Conservation (phyloP, 92 coral and sea anemone genomes). For the Actinernus sp. region DNA sequence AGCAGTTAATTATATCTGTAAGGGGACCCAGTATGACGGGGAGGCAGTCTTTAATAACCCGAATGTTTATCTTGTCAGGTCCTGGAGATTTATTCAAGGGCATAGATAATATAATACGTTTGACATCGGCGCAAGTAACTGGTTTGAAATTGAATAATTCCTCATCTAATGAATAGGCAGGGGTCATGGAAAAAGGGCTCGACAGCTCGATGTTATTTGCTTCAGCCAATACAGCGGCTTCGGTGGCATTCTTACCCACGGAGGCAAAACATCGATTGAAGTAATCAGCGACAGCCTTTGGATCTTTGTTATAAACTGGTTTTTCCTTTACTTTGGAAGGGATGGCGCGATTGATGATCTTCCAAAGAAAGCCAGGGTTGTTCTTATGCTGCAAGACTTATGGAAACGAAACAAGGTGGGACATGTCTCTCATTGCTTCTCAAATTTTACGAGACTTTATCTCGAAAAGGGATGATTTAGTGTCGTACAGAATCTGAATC, state of each 20-base stretch:
- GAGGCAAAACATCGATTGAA: slow-evolving; percentile 15
- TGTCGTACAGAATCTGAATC: too few relatives aligned
- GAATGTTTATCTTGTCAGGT: too few relatives aligned
- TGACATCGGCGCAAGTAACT: neutral
- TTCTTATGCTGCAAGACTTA: slow-evolving; percentile 14
- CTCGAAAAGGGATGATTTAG: too few relatives aligned
- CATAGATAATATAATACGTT: slow-evolving; percentile 28
- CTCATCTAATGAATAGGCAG: neutral
- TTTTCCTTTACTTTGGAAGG: slow-evolving; percentile 10
- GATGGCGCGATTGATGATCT: slow-evolving; percentile 12
- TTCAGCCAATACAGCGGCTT: neutral
- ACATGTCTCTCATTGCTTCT: too few relatives aligned
- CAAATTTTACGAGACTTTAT: too few relatives aligned
- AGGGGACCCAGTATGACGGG: slow-evolving; percentile 55
- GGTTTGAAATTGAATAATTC: neutral
- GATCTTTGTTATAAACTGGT: slow-evolving; percentile 3
- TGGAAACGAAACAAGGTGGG: too few relatives aligned
- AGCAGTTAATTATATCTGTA: slow-evolving; percentile 42
- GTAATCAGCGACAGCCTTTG: slow-evolving; percentile 4
- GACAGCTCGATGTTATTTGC: slow-evolving; percentile 4
- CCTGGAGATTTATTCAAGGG: slow-evolving; percentile 50
- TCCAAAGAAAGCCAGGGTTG: slow-evolving; percentile 47
- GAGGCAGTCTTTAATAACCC: slow-evolving; percentile 49
- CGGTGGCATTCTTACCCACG: slow-evolving; percentile 14
- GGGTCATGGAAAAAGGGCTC: too few relatives aligned